These are phyloP conservation scores for Psix sp. DNA, from an alignment of 1,140 invertebrate genomes.

Conservation along the genomic window DNA sequence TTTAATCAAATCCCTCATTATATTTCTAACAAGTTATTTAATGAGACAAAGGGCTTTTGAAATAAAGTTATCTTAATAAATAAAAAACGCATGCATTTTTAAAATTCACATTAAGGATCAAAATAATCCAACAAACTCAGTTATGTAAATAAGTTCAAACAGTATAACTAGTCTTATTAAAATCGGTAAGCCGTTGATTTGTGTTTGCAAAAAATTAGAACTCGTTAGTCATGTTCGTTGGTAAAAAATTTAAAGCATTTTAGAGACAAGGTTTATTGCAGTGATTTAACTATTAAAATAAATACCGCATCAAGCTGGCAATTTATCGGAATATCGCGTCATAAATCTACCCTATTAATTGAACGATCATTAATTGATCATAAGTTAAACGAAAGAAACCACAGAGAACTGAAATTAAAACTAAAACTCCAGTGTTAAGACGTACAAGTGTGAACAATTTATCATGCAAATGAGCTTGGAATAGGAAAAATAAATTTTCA, in stretches of 20 bases:
- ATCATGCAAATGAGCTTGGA: conserved; percentile 37
- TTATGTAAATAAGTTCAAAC: neutral
- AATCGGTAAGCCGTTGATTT: conserved; percentile 12
- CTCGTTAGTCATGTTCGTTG: conserved; percentile 2
- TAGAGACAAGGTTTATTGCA: neutral
- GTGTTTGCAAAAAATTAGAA: conserved; percentile 24
- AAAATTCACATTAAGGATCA: neutral
- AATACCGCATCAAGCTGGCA: conserved; percentile 2
- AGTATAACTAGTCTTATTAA: neutral
- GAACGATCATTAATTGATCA: no score
- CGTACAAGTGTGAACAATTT: conserved; percentile 20
- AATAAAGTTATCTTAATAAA: no score
- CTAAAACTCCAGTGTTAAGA: conserved; percentile 5
- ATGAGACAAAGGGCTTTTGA: no score
- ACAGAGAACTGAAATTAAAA: neutral
- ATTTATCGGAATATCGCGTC: neutral
- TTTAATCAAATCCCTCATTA: no score
- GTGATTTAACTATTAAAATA: conserved; percentile 2
- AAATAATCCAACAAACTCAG: neutral
- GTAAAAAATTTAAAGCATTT: neutral
- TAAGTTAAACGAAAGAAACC: no score
- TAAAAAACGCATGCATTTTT: no score
- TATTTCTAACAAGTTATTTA: no score
- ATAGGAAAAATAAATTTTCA: conserved; percentile 39
- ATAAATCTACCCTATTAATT: no score